Percentiles rank a stretch among this genome's conserved stretches.
These are phyloP conservation scores for Drosophila melanocephala DNA, from an alignment of 2,888 invertebrate genomes.

Conservation along the genomic window DNA sequence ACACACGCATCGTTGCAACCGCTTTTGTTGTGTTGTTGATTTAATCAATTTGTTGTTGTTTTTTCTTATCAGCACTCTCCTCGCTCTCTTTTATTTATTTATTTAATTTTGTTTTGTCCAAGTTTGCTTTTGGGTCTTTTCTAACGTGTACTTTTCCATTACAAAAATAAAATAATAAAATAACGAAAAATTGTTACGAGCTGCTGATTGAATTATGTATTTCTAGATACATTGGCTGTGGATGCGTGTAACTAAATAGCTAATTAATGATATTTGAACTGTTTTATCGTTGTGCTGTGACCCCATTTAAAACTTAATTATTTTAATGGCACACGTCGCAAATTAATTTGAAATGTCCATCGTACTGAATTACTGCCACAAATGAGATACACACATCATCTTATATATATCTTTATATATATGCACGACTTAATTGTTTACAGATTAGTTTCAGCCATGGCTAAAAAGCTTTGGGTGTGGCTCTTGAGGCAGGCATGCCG, in stretches of 20 bases:
- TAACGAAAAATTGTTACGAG: conserved; percentile 14
- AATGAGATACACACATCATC: conserved; percentile 16
- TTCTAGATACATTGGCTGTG: conserved; percentile 12
- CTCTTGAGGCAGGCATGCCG: conserved; percentile 1
- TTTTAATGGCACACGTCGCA: conserved; percentile 66
- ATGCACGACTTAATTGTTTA: conserved; percentile 65
- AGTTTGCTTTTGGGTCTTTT: conserved; percentile 20
- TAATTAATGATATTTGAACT: conserved; percentile 54
- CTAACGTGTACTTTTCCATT: conserved; percentile 30
- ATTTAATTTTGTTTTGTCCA: conserved; percentile 6
- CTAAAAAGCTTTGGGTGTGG: conserved; percentile 61
- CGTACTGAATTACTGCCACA: conserved; percentile 8
- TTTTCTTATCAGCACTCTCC: conserved; percentile 49
- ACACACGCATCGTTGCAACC: conserved; percentile 12
- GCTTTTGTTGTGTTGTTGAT: conserved; percentile 28
- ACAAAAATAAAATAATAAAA: neutral
- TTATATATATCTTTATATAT: conserved; percentile 22
- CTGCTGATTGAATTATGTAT: conserved; percentile 37
- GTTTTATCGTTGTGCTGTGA: conserved; percentile 39
- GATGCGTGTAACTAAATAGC: conserved; percentile 32
- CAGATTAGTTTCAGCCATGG: conserved; percentile 70
- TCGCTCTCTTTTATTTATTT: conserved; percentile 23
- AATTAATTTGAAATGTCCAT: conserved; percentile 62
- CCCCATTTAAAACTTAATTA: conserved; percentile 64
- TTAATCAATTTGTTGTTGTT: conserved; percentile 12